Conservation (phyloP, 1,140 invertebrate species). For the Drosophila bipectinata region DNA sequence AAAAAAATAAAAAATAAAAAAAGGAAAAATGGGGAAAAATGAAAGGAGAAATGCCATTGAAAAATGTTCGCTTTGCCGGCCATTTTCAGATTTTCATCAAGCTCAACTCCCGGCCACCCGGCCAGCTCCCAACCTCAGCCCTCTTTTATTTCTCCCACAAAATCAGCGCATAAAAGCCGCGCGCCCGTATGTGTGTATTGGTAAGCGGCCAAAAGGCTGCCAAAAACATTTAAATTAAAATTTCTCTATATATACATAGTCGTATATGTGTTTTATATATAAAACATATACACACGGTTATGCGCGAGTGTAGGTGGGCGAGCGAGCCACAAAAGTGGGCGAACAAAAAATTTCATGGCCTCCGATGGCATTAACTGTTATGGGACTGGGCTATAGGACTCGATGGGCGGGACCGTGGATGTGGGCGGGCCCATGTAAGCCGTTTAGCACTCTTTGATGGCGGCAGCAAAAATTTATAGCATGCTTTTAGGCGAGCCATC, state of each 20-base stretch:
- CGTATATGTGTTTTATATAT: slow-evolving; percentile 3
- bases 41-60: slow-evolving; percentile 63
- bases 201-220: slow-evolving; percentile 61
- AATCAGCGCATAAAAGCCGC: slow-evolving; percentile 75
- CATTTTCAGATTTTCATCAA: slow-evolving; percentile 78
- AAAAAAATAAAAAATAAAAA: slow-evolving; percentile 10
- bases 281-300: slow-evolving; percentile 9
- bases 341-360: slow-evolving; percentile 47
- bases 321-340: slow-evolving; percentile 19
- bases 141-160: slow-evolving; percentile 20
- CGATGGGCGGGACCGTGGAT: slow-evolving; percentile 16
- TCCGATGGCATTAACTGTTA: slow-evolving; percentile 70
- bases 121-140: background rate
- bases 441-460: slow-evolving; percentile 78
- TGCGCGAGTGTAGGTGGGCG: background rate
- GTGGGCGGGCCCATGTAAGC: slow-evolving; percentile 60
- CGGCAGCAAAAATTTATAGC: slow-evolving; percentile 70
- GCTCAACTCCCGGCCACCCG: slow-evolving; percentile 20
- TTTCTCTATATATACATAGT: slow-evolving; percentile 34
- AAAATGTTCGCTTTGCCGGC: slow-evolving; percentile 70
- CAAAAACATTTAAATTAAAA: slow-evolving; percentile 83
- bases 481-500: slow-evolving; percentile 49
- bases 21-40: slow-evolving; percentile 4
- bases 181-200: slow-evolving; percentile 32
- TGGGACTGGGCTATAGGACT: slow-evolving; percentile 34